Base-by-base conservation (phyloP, 2,888 invertebrate species). In the Drosophila anomalipes region DNA sequence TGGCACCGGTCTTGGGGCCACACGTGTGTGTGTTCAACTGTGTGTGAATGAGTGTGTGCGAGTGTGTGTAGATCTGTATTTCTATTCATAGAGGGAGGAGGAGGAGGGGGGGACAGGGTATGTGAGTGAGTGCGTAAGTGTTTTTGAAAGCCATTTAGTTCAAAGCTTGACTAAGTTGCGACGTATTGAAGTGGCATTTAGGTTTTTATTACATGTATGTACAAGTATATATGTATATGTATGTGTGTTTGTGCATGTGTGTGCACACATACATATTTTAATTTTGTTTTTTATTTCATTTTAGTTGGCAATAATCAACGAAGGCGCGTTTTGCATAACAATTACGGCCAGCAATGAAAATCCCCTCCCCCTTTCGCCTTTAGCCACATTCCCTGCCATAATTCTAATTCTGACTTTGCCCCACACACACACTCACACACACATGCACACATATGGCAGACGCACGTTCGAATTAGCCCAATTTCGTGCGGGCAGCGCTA, bases 271-370 rank as follows among this genome's bases (percentile, higher is more conserved):
- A 70, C 44, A 61, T 70, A 74, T 84, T 79, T 88, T 77, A 82
- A 82, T 89, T 92, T 79, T 69, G 79, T 79, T 84, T 88, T 92
- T 86, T 86, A 91, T 88, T 90, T 91, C 82, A 86, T 83, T 90
- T 86, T 82, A 91, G 91, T 90, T 91, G 91, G 91, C 90, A 90
- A 91, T 90, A 91, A 91, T 91, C 91, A 85, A 82, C 67, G 60
- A 77, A 75, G 77, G 69, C 77, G 87, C 83, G 87, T 64, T 85
- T 82, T 70, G 90, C 91, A 90, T 90, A 83, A 79, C 80, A 90
- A 91, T 81, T 85, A 85, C 67, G 66, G 64, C 67, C 68, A 69
- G 77, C 67, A 86, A 88, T 83, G 85, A 79, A 77, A 75, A 74
- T 39, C 52, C 51, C 52, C 16, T 10, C 44, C 54, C 58, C 37